These are phyloP conservation scores for Rhodinocichla rosea DNA, from an alignment of 2,113 vertebrate genomes.

Conservation along the genomic window DNA sequence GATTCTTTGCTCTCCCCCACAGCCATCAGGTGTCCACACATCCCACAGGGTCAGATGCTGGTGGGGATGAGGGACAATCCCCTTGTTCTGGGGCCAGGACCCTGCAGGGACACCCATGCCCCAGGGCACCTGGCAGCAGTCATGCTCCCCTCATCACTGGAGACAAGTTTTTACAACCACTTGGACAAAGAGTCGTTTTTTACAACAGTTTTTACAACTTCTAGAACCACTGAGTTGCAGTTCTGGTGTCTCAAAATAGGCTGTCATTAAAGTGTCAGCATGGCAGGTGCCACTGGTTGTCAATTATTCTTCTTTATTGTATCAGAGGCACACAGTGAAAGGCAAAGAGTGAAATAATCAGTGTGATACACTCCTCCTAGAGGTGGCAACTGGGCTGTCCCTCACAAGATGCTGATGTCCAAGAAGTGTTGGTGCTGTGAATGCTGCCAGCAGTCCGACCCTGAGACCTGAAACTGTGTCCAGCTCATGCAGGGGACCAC, in stretches of 20 bases:
- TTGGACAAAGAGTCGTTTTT: background rate
- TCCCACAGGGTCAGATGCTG: background rate
- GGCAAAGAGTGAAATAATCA: background rate
- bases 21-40: accelerated
- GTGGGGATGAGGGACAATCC: background rate
- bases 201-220: conserved; percentile 4
- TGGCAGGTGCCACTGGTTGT: background rate
- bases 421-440: background rate
- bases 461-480: background rate
- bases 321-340: background rate
- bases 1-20: background rate
- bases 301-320: conserved; percentile 19
- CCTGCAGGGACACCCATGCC: accelerated
- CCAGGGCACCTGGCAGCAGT: background rate
- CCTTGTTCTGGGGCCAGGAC: background rate
- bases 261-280: background rate
- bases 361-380: background rate
- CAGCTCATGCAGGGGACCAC: accelerated
- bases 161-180: background rate
- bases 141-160: accelerated
- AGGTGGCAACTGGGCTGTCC: background rate
- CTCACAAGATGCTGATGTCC: background rate
- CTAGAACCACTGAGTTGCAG: background rate
- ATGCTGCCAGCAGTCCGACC: background rate
- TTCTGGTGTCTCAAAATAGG: conserved; percentile 3